These are phyloP conservation scores for Sebastes schlegelii DNA, from an alignment of 2,113 vertebrate genomes.

Conservation along the genomic window DNA sequence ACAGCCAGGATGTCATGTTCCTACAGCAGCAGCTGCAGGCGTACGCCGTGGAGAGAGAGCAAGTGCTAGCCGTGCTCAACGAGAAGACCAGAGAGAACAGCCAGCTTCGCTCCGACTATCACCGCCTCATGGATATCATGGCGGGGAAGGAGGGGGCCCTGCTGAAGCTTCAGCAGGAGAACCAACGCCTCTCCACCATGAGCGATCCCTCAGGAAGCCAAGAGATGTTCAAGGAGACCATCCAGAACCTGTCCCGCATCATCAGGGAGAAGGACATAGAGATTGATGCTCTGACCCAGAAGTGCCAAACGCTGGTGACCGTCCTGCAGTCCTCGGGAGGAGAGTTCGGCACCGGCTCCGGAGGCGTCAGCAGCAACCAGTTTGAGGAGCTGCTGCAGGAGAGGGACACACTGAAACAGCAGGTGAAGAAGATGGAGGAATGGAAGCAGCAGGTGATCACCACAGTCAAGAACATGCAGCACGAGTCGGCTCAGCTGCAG, in stretches of 20 bases:
- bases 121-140: conserved; percentile 93
- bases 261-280: conserved; percentile 99
- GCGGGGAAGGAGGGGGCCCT: conserved; percentile 94
- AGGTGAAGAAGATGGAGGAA: conserved; percentile 99
- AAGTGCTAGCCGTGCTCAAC: conserved; percentile 92
- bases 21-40: conserved; percentile 96
- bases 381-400: conserved; percentile 97
- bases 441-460: conserved; percentile 99
- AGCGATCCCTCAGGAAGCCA: conserved; percentile 90
- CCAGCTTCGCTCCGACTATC: conserved; percentile 93
- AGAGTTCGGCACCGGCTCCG: conserved; percentile 65
- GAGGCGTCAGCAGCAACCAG: conserved; percentile 94
- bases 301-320: conserved; percentile 94
- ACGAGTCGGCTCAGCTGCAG: conserved; percentile 95
- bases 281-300: conserved; percentile 96
- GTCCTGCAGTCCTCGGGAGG: conserved; percentile 89
- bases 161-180: conserved; percentile 93
- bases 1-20: conserved; percentile 87
- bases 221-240: conserved; percentile 97
- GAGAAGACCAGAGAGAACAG: conserved; percentile 97
- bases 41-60: conserved; percentile 91
- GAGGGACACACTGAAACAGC: conserved; percentile 93
- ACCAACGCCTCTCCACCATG: conserved; percentile 86
- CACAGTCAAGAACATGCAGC: conserved; percentile 98
- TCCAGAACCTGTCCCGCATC: conserved; percentile 97